Conservation (phyloP, 2,113 vertebrate species). For the Tympanuchus pallidicinctus region DNA sequence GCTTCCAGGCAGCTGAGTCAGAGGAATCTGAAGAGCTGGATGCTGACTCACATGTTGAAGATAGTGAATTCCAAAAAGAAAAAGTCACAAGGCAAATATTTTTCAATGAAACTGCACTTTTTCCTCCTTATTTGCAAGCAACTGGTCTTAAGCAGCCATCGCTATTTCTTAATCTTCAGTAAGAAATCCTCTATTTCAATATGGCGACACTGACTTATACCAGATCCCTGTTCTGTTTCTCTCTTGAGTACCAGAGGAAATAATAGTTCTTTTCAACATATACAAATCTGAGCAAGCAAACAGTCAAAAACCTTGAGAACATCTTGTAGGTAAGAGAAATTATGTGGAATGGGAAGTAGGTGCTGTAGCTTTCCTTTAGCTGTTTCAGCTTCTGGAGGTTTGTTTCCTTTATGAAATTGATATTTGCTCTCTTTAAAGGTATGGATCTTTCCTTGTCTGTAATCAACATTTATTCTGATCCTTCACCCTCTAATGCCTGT, state of each 20-base stretch:
- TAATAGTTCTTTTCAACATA: neutral
- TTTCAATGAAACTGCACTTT: neutral
- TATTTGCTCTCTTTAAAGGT: neutral
- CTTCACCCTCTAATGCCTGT: neutral
- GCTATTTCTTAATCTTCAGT: neutral
- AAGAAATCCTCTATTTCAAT: neutral
- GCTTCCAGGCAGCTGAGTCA: conserved; percentile 29
- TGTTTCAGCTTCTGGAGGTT: neutral
- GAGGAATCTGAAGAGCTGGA: neutral
- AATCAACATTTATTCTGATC: conserved; percentile 48
- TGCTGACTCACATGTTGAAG: neutral
- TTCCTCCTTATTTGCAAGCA: neutral
- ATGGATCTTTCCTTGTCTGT: neutral
- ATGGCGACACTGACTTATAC: neutral
- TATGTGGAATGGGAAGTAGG: neutral
- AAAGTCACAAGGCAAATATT: neutral
- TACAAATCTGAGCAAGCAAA: neutral
- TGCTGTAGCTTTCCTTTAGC: neutral
- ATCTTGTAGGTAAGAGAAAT: neutral
- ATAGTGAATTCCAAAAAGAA: neutral
- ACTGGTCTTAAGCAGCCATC: neutral
- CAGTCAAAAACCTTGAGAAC: neutral
- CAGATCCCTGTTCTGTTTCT: neutral
- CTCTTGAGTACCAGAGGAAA: neutral
- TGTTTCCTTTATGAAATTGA: neutral